Percentiles rank a stretch among this genome's conserved stretches.
These are phyloP conservation scores for Antrozous pallidus DNA, from an alignment of 2,797 vertebrate genomes.

Conservation along the genomic window DNA sequence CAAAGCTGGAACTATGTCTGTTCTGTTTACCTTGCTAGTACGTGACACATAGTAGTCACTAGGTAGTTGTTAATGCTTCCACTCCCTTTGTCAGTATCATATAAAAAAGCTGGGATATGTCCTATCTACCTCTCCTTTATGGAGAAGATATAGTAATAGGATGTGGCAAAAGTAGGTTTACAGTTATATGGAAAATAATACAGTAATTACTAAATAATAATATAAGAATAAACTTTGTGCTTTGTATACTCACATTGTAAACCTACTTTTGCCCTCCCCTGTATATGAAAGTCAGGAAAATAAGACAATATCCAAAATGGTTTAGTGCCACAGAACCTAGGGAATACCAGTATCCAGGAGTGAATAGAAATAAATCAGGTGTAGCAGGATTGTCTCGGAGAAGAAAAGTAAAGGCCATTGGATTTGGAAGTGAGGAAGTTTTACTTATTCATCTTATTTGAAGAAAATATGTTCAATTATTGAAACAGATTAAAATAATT, in stretches of 20 bases:
- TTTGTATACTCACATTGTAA: neutral
- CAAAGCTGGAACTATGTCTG: neutral
- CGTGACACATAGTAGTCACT: neutral
- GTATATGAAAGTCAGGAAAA: neutral
- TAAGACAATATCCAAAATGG: neutral
- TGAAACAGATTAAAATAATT: slow-evolving; percentile 32
- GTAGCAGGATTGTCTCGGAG: neutral
- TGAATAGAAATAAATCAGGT: neutral
- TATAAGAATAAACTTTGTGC: neutral
- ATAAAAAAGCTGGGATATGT: neutral
- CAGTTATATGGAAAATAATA: neutral
- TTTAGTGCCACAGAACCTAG: neutral
- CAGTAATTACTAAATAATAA: neutral
- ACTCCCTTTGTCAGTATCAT: neutral
- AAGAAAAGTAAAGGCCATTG: neutral
- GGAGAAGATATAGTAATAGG: neutral
- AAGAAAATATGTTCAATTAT: neutral
- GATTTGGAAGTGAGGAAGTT: neutral
- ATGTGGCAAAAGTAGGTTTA: neutral
- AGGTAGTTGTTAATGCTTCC: neutral
- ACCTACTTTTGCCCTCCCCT: neutral
- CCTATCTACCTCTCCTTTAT: neutral
- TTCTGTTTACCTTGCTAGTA: neutral
- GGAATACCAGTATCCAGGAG: neutral
- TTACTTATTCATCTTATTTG: neutral